A percentile compares a stretch with the other conserved stretches of the same genome.
Conservation (phyloP, 2,888 invertebrate species). For the Theodoxus fluviatilis region DNA sequence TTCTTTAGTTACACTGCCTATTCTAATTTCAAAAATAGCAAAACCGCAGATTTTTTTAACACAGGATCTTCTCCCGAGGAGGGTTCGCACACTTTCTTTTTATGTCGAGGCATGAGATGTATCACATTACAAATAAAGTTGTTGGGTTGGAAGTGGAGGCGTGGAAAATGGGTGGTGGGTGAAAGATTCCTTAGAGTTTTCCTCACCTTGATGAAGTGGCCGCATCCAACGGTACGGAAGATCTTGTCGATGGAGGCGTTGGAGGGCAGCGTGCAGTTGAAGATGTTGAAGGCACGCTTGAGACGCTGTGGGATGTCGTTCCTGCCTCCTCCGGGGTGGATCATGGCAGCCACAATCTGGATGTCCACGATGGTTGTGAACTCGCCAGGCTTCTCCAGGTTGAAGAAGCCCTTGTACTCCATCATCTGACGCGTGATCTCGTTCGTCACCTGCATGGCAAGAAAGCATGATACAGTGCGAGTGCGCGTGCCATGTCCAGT, state of each 20-base stretch:
- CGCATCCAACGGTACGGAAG: slow-evolving; percentile 72
- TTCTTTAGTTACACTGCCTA: no score
- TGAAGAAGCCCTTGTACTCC: slow-evolving; percentile 98
- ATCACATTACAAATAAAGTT: no score
- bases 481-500: no score
- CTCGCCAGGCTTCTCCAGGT: slow-evolving; percentile 95
- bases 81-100: no score
- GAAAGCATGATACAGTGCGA: no score
- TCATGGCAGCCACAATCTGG: slow-evolving; percentile 93
- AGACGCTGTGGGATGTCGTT: slow-evolving; percentile 93
- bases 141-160: no score
- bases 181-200: no score
- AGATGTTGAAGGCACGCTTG: slow-evolving; percentile 91
- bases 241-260: slow-evolving; percentile 92
- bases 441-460: slow-evolving; percentile 64
- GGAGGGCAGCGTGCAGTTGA: slow-evolving; percentile 92
- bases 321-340: slow-evolving; percentile 82
- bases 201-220: slow-evolving; percentile 61
- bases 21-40: no score
- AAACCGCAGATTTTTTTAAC: no score
- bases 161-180: no score
- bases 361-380: slow-evolving; percentile 90
- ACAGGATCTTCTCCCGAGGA: no score
- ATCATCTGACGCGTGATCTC: slow-evolving; percentile 95
- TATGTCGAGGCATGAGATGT: no score